Evolutionary conservation across 1,140 invertebrate genomes (phyloP), one percentile per base, ranked within the genome.

Genomic region (Leucophenga varia): DNA sequence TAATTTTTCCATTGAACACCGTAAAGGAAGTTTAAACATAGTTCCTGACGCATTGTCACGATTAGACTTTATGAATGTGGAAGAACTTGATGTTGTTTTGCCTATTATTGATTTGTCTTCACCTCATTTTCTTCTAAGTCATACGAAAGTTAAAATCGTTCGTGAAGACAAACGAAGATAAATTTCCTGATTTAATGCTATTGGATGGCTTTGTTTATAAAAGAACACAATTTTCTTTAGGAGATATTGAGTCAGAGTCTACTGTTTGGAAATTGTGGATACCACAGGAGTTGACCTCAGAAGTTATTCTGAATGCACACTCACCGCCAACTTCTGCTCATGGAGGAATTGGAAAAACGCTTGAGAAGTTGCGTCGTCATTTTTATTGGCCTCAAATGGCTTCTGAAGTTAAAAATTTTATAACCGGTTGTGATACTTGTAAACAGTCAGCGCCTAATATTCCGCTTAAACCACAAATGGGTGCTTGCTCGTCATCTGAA

Each of bases 371-470:
- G 10, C 31, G 30, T 6, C 16, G 37, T 7, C 34, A n/a, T 9
- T 52, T 45, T 25, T 52, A 36, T n/a, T 49, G 47, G 47, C 40
- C 40, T 18, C 20, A 34, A 18, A 43, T 49, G 40, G 41, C 30
- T 9, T 36, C 9, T 19, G 40, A 49, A 30, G 34, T 49, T 18
- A 17, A 30, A 10, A 20, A 30, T 8, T 52, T 28, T 46, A 14
- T 52, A 3, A 21, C 13, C 12, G 37, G 28, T 9, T 52, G 49
- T 34, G 43, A 52, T 28, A 8, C 20, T n/a, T 49, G 41, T 31
- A 43, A 44, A 18, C 16, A 32, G 2, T 14, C 35, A 42, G 14
- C 37, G 3, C 28, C 43, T 5, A 52, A 46, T 31, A 16, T 42
- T n/a, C 4, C 19, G 6, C 16, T 46, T 8, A 30, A 17, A 21